These are phyloP conservation scores for Drosophila nigricruria DNA, from an alignment of 2,888 invertebrate species.

Conservation along the genomic window DNA sequence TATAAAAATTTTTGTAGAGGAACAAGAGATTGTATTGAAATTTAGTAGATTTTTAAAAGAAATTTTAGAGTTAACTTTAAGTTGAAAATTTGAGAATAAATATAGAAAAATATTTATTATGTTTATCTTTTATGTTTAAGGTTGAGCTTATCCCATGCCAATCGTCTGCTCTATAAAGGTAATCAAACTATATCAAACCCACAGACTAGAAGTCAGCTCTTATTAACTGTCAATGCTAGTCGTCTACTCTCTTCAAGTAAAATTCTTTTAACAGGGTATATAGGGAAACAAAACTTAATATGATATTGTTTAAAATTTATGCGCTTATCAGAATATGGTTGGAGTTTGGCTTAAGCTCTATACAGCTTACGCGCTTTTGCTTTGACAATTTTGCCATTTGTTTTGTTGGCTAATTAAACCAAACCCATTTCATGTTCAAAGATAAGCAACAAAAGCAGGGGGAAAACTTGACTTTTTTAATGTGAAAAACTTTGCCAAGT, in stretches of 20 bases:
- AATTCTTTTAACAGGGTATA: constrained; percentile 9
- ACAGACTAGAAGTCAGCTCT: background rate
- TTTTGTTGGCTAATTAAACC: constrained; percentile 77
- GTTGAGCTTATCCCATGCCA: too few species aligned
- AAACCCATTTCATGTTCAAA: constrained; percentile 76
- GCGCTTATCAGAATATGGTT: constrained; percentile 45
- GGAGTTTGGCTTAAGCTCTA: constrained; percentile 26
- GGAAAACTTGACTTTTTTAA: constrained; percentile 69
- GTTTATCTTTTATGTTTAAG: too few species aligned
- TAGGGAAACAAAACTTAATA: constrained; percentile 23
- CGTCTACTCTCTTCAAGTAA: too few species aligned
- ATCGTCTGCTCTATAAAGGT: too few species aligned
- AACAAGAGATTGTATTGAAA: background rate
- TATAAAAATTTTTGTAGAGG: background rate
- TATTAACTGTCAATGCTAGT: background rate
- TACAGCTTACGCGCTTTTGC: constrained; percentile 13
- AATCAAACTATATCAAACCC: too few species aligned
- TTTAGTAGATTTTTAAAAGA: background rate
- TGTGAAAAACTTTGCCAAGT: constrained; percentile 54
- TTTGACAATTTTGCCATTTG: constrained; percentile 59
- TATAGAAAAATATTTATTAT: too few species aligned
- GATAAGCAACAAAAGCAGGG: constrained; percentile 48
- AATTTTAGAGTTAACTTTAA: background rate
- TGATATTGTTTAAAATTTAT: constrained; percentile 46
- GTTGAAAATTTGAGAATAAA: too few species aligned